A percentile compares a stretch with the other conserved stretches of the same genome.
Evolutionary conservation across 2,797 vertebrate genomes (phyloP).

Genomic region (Anguilla marmorata): DNA sequence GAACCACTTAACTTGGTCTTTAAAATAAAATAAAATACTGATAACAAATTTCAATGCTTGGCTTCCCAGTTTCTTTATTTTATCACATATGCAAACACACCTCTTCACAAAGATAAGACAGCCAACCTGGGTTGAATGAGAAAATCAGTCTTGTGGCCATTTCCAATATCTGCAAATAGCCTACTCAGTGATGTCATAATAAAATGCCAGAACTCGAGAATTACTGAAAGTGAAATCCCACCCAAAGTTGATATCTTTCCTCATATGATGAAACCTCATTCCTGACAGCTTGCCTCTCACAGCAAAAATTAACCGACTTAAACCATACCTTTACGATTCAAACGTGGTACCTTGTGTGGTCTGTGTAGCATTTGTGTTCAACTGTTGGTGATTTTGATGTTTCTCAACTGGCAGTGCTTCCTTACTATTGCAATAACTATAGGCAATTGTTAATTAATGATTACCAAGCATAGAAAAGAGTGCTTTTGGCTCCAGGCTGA

Average conservation of each 20-base stretch:
- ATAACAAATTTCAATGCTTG: too few species aligned
- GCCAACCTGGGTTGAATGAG: too few species aligned
- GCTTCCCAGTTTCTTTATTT: too few species aligned
- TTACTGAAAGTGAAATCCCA: too few species aligned
- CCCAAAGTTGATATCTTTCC: not conserved
- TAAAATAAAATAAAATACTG: too few species aligned
- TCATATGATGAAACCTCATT: not conserved
- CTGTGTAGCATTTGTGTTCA: not conserved
- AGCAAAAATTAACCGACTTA: not conserved
- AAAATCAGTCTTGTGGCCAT: too few species aligned
- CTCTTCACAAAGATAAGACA: too few species aligned
- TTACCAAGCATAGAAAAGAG: conserved; percentile 48
- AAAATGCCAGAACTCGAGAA: too few species aligned
- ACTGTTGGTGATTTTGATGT: not conserved
- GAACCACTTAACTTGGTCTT: too few species aligned
- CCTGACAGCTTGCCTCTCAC: not conserved
- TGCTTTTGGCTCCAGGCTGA: conserved; percentile 54
- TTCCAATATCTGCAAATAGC: too few species aligned
- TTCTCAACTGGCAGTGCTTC: not conserved
- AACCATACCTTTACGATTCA: not conserved
- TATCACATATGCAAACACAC: too few species aligned
- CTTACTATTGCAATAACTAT: not conserved
- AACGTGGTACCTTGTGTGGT: not conserved
- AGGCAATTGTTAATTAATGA: conserved; percentile 59
- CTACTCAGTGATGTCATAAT: too few species aligned